These are phyloP conservation scores for Aricia agestis DNA, from an alignment of 1,140 invertebrate genomes.

Conservation along the genomic window DNA sequence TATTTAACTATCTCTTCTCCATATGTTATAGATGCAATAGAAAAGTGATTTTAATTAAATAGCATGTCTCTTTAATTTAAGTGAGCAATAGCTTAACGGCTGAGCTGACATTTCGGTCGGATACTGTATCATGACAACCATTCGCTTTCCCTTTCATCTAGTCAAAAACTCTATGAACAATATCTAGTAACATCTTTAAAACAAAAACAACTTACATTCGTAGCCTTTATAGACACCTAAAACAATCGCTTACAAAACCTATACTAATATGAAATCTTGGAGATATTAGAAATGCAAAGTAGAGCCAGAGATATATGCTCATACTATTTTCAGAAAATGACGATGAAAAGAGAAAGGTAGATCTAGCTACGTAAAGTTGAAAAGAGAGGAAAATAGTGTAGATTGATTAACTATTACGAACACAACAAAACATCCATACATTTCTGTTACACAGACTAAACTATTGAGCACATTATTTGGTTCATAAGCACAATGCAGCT, in stretches of 20 bases:
- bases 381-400: not conserved
- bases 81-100: too few species aligned
- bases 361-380: not conserved
- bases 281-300: not conserved
- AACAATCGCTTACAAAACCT: not conserved
- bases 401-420: not conserved
- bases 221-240: not conserved
- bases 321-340: too few species aligned
- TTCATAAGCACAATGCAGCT: slow-evolving; percentile 47
- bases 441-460: slow-evolving; percentile 33
- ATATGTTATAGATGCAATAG: too few species aligned
- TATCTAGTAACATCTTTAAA: slow-evolving; percentile 1
- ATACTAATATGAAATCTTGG: not conserved
- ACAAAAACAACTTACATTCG: not conserved
- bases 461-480: slow-evolving; percentile 60
- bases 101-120: not conserved
- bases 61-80: too few species aligned
- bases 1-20: too few species aligned
- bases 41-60: too few species aligned
- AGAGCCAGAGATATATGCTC: not conserved
- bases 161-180: not conserved
- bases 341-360: not conserved
- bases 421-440: not conserved
- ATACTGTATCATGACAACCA: slow-evolving; percentile 8
- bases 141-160: not conserved